phyloP scores from a whole-genome alignment of 2,888 invertebrate species.

The Lasioglossum pauxillum region DNA sequence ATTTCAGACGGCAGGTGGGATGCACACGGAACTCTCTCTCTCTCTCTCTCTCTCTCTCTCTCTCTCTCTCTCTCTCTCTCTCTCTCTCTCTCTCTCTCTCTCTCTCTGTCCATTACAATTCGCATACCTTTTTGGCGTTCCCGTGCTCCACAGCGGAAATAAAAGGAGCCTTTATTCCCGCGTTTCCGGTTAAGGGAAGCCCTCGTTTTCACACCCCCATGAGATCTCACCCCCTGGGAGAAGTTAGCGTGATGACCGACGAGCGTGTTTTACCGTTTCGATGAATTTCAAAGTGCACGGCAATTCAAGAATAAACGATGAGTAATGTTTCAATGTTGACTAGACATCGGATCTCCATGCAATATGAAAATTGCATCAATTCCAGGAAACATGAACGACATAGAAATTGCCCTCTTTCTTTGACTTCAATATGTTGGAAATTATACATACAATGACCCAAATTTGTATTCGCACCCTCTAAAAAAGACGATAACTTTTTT shows the following conservation, averaged over 20 bases:
- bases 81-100: too few species aligned
- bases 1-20: neutral
- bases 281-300: neutral
- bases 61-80: neutral
- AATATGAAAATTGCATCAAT: too few species aligned
- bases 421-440: too few species aligned
- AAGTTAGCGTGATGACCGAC: neutral
- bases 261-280: neutral
- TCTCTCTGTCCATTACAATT: neutral
- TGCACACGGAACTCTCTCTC: neutral
- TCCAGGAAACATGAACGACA: too few species aligned
- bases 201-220: neutral
- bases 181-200: constrained; percentile 1
- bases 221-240: neutral
- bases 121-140: neutral
- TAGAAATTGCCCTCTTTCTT: too few species aligned
- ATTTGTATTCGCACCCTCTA: too few species aligned
- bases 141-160: constrained; percentile 20
- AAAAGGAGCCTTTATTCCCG: constrained; percentile 23
- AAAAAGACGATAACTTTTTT: too few species aligned
- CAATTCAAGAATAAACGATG: neutral
- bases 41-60: neutral
- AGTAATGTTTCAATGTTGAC: neutral
- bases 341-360: too few species aligned
- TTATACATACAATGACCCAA: too few species aligned